Percentiles rank a stretch among this genome's conserved stretches.
Evolutionary conservation across 2,113 vertebrate genomes (phyloP).

Genomic region (Apteryx owenii): DNA sequence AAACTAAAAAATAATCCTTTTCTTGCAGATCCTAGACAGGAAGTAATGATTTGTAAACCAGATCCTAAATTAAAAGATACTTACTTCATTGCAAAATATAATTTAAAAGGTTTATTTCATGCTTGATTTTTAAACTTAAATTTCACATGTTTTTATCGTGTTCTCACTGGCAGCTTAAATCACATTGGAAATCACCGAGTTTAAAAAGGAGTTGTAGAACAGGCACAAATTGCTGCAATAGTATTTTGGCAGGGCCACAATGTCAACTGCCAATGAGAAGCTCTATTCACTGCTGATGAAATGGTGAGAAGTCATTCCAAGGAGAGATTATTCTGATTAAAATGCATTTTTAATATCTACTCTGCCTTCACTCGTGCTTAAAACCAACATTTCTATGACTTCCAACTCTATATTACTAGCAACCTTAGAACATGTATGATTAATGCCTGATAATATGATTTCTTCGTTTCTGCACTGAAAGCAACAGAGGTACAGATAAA

Average conservation of each 20-base stretch:
- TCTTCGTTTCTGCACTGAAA: not conserved
- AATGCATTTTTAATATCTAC: conserved; percentile 11
- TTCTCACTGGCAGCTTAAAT: not conserved
- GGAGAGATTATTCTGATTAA: not conserved
- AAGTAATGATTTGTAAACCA: not conserved
- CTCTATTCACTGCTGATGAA: not conserved
- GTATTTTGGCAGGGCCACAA: not conserved
- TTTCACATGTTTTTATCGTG: not conserved
- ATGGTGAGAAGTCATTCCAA: not conserved
- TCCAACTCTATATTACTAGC: not conserved
- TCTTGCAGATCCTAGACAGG: not conserved
- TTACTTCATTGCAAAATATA: not conserved
- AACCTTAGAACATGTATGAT: not conserved
- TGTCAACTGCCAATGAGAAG: not conserved
- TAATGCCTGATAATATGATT: not conserved
- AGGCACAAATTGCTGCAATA: not conserved
- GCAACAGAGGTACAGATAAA: not conserved
- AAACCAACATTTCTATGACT: not conserved
- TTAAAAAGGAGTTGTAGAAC: not conserved
- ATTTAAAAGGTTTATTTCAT: not conserved
- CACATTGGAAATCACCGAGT: not conserved
- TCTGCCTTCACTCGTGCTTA: conserved; percentile 5
- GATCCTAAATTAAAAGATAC: not conserved
- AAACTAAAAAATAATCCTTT: rapidly evolving
- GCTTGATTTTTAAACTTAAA: not conserved